Evolutionary conservation across 2,888 invertebrate genomes (phyloP).

Genomic region (Pyrrhia umbra): DNA sequence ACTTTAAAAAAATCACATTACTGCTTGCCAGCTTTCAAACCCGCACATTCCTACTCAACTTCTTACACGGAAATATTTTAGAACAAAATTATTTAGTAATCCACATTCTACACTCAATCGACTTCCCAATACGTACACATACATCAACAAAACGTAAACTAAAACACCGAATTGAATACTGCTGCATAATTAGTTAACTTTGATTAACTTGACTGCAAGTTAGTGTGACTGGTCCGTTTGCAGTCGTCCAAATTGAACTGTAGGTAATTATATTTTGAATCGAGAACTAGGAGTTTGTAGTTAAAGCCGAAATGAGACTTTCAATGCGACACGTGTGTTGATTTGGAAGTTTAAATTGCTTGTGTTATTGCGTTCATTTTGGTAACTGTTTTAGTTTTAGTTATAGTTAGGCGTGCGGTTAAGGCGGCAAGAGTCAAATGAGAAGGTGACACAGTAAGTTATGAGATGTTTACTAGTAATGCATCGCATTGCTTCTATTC

Average conservation of each 20-base stretch:
- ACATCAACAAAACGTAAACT: conserved; percentile 6
- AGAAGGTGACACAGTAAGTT: too few species aligned
- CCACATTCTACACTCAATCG: neutral
- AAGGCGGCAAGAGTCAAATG: neutral
- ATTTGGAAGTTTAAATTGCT: conserved; percentile 24
- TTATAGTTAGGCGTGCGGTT: neutral
- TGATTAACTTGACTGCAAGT: conserved; percentile 42
- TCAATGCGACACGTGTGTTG: conserved; percentile 20
- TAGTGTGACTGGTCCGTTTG: conserved; percentile 26
- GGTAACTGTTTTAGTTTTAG: neutral
- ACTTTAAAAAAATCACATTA: too few species aligned
- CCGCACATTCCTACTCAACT: too few species aligned
- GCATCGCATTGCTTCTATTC: too few species aligned
- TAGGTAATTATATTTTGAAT: conserved; percentile 42
- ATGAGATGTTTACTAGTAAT: too few species aligned
- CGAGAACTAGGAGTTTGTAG: conserved; percentile 14
- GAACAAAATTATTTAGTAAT: neutral
- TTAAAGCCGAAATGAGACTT: conserved; percentile 14
- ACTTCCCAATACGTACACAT: neutral
- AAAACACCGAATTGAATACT: conserved; percentile 31
- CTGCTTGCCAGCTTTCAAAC: too few species aligned
- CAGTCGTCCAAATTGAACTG: conserved; percentile 25
- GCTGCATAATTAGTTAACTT: conserved; percentile 42
- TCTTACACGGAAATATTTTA: too few species aligned
- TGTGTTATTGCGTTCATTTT: conserved; percentile 7